Base-by-base conservation (phyloP, 2,888 invertebrate species). In the Chrysomela aeneicollis region DNA sequence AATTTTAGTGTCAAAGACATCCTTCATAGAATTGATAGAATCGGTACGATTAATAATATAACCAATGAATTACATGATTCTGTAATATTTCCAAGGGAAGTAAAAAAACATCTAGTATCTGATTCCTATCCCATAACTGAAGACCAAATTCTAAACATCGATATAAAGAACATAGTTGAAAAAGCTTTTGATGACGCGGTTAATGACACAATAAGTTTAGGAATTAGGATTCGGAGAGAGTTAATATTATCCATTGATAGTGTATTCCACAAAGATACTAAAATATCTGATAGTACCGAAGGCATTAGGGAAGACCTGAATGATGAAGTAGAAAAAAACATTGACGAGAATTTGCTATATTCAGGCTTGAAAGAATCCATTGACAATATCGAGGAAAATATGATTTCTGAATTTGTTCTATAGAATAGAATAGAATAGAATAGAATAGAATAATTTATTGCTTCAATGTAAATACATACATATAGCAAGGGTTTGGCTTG, bases 1-100 rank as follows among this genome's bases (percentile, higher is more conserved):
- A 55, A 55, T 55, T 55, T 55, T 35, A 55, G 32, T 37, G 21
- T 55, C 8, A 55, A 55, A 9, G 55, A 32, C 4, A 19, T 55
- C 1, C 12, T 55, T 9, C 50, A 50, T 9, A 17, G 50, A 18
- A 50, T 50, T 50, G 50, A 50, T 50, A 9, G 50, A 50, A 50
- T 50, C 2, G 3, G 19, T 18, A 50, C 50, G 3, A 50, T 50
- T 4, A 50, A 50, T 50, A 18, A 17, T 12, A 50, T 50, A 50
- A 50, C 3, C 17, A 50, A 50, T 50, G 50, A 50, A 18, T 50
- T 50, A 21, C 10, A 35, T 35, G 32, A 35, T 35, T 35, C 5
- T 35, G 32, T 35, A 35, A 10, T 35, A 9, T 35, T 35, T 35
- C 32, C 32, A 2, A 35, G 32, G 6, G 26, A 26, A 26, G 26